These are phyloP conservation scores for Rissa tridactyla DNA, from an alignment of 2,113 vertebrate species.

Conservation along the genomic window DNA sequence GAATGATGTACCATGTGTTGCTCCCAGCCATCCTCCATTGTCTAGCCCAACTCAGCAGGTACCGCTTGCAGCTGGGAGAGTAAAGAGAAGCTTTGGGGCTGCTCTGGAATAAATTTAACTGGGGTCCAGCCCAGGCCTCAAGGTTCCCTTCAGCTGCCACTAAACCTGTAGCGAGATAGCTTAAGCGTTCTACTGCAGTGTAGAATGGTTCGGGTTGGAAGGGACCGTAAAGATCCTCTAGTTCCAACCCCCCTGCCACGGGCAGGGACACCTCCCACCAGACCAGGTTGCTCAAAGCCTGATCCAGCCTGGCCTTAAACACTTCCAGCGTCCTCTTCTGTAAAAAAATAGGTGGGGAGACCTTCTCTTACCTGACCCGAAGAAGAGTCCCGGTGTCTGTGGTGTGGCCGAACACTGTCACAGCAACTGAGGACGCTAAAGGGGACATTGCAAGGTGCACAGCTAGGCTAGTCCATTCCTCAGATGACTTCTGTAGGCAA, in stretches of 20 bases:
- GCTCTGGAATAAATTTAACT: background rate
- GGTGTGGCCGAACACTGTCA: background rate
- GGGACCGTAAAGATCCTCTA: background rate
- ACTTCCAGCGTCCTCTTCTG: background rate
- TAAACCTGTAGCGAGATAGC: background rate
- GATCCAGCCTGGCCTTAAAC: background rate
- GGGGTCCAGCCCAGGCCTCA: background rate
- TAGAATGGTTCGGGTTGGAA: background rate
- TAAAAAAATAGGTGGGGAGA: background rate
- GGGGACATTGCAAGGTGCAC: background rate
- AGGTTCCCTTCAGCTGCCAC: background rate
- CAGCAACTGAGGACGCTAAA: background rate
- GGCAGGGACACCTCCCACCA: background rate
- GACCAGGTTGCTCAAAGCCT: background rate
- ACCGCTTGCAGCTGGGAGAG: rapidly evolving
- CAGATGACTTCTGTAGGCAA: background rate
- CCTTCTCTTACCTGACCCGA: background rate
- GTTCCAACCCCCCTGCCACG: background rate
- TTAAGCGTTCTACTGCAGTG: background rate
- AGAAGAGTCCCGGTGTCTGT: background rate
- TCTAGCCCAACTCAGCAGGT: background rate
- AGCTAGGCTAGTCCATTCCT: background rate
- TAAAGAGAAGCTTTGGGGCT: background rate
- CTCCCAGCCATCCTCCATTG: background rate
- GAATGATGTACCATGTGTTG: background rate